phyloP scores from a whole-genome alignment of 2,113 vertebrate species.

The Cheilinus undulatus region DNA sequence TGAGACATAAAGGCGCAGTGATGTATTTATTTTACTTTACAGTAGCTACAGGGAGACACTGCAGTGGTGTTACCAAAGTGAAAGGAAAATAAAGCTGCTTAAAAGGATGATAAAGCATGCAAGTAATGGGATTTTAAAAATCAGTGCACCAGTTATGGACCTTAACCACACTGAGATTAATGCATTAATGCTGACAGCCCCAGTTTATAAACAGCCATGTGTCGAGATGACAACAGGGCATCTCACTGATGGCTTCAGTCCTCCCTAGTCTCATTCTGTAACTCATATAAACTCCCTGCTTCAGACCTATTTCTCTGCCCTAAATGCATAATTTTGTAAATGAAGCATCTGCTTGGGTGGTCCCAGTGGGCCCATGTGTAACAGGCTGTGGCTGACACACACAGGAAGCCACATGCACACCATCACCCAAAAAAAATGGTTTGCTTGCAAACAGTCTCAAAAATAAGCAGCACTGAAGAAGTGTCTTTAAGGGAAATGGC shows the following conservation, averaged over 20 bases:
- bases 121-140: too few relatives aligned
- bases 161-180: too few relatives aligned
- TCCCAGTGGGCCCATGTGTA: constrained; percentile 58
- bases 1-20: too few relatives aligned
- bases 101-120: too few relatives aligned
- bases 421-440: constrained; percentile 41
- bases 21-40: too few relatives aligned
- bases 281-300: constrained; percentile 53
- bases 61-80: too few relatives aligned
- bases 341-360: constrained; percentile 77
- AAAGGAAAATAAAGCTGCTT: too few relatives aligned
- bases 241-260: constrained; percentile 43
- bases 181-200: too few relatives aligned
- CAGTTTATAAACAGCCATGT: too few relatives aligned
- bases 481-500: not conserved
- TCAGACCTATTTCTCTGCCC: constrained; percentile 77
- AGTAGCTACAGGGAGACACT: too few relatives aligned
- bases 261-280: constrained; percentile 64
- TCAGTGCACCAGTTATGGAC: too few relatives aligned
- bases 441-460: constrained; percentile 36
- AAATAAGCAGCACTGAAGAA: constrained; percentile 30
- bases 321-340: constrained; percentile 79
- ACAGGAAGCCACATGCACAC: constrained; percentile 26
- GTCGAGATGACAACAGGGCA: constrained; percentile 20
- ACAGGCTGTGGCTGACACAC: constrained; percentile 45